Evolutionary conservation across 2,888 invertebrate species (phyloP).

Genomic region (Drosophila borborema): DNA sequence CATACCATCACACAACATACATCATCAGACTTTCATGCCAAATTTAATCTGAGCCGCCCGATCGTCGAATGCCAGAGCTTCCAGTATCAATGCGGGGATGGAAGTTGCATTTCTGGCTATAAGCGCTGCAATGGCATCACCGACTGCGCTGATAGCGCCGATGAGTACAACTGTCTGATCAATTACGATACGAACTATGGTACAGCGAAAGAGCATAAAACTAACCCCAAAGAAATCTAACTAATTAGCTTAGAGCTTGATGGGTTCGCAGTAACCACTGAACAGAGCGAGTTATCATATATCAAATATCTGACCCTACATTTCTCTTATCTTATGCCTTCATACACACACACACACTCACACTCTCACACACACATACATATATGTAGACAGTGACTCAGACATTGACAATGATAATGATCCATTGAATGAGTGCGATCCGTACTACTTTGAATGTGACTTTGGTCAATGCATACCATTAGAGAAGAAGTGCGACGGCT

Average conservation of each 20-base stretch:
- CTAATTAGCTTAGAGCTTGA: neutral
- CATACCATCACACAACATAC: slow-evolving; percentile 25
- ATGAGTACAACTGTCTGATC: slow-evolving; percentile 87
- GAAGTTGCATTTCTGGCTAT: slow-evolving; percentile 87
- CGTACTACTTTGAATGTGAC: slow-evolving; percentile 84
- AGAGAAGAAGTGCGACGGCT: slow-evolving; percentile 87
- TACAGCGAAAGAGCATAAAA: slow-evolving; percentile 31
- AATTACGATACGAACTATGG: slow-evolving; percentile 84
- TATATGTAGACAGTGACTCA: slow-evolving; percentile 48
- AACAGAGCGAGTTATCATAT: neutral
- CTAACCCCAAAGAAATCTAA: slow-evolving; percentile 10
- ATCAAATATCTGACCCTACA: slow-evolving; percentile 14
- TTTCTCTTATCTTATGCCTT: slow-evolving; percentile 37
- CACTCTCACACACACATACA: slow-evolving; percentile 8
- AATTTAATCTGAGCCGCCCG: slow-evolving; percentile 81
- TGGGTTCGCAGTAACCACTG: neutral
- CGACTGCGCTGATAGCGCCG: slow-evolving; percentile 88
- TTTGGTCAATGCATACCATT: slow-evolving; percentile 84
- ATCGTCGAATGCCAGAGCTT: slow-evolving; percentile 82
- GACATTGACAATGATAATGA: slow-evolving; percentile 56
- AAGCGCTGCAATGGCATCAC: slow-evolving; percentile 87
- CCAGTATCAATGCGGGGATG: slow-evolving; percentile 88
- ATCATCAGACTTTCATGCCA: slow-evolving; percentile 78
- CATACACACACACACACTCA: slow-evolving; percentile 14
- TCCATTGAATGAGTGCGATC: slow-evolving; percentile 80